A percentile compares a stretch with the other conserved stretches of the same genome.
These are phyloP conservation scores for Cephonodes hylas DNA, from an alignment of 2,888 invertebrate species.

Conservation along the genomic window DNA sequence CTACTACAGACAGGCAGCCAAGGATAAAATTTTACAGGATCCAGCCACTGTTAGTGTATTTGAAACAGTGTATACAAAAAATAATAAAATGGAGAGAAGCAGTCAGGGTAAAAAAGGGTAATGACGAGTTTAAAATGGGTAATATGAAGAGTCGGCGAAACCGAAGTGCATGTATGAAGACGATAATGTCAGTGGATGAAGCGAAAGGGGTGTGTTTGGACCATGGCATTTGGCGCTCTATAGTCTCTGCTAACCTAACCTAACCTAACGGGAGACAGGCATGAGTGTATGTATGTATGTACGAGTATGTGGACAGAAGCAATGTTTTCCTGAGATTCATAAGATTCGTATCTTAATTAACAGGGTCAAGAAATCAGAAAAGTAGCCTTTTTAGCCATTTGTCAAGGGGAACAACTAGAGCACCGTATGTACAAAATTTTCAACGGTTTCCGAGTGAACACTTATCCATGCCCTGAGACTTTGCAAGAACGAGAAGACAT, in stretches of 20 bases:
- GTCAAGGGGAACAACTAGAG: constrained; percentile 93
- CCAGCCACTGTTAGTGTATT: constrained; percentile 84
- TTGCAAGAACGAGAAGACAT: constrained; percentile 88
- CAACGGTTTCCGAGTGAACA: constrained; percentile 91
- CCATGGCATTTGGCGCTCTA: no score
- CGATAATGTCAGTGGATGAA: neutral
- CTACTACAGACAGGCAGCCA: constrained; percentile 88
- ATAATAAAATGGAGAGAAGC: neutral
- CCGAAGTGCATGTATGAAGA: no score
- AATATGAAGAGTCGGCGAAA: no score
- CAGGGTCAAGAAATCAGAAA: constrained; percentile 91
- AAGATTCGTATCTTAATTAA: neutral
- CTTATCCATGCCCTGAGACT: constrained; percentile 93
- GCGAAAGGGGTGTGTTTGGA: no score
- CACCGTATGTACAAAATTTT: constrained; percentile 92
- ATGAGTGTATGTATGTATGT: no score
- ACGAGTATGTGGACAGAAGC: no score
- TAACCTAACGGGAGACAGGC: no score
- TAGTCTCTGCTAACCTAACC: no score
- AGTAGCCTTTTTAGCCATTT: constrained; percentile 90
- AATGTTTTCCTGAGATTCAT: no score
- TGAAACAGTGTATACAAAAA: neutral
- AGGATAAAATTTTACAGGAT: constrained; percentile 89
- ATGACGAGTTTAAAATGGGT: no score
- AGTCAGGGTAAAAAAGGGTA: neutral